Evolutionary conservation across 2,113 vertebrate species (phyloP).

Genomic region (Chloroceryle aenea): DNA sequence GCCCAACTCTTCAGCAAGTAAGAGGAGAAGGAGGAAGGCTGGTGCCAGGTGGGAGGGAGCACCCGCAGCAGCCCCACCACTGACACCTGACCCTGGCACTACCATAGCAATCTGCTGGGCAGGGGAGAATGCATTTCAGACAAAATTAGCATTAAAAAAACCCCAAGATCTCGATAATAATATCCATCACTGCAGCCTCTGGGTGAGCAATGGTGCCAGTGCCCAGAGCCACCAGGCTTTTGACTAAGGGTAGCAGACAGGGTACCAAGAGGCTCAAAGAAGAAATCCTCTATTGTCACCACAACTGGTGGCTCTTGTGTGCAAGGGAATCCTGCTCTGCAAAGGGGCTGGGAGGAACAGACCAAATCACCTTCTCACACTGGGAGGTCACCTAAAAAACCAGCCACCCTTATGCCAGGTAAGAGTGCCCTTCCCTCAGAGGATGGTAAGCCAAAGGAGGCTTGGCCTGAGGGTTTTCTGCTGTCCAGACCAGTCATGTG

Average conservation of each 20-base stretch:
- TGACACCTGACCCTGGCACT: not conserved
- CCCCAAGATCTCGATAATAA: not conserved
- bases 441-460: not conserved
- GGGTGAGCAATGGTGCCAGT: not conserved
- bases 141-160: not conserved
- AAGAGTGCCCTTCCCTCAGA: not conserved
- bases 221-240: accelerated
- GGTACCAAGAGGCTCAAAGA: accelerated
- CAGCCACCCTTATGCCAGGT: not conserved
- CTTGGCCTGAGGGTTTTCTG: not conserved
- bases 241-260: not conserved
- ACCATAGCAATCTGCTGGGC: constrained; percentile 11
- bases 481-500: not conserved
- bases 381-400: not conserved
- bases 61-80: not conserved
- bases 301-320: not conserved
- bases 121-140: not conserved
- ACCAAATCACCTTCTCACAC: not conserved
- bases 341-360: not conserved
- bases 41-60: not conserved
- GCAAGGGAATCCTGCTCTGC: not conserved
- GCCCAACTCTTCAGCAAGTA: not conserved
- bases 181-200: not conserved
- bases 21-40: not conserved
- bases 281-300: not conserved